Evolutionary conservation across 2,113 vertebrate species (phyloP).

Genomic region (Albula glossodonta): DNA sequence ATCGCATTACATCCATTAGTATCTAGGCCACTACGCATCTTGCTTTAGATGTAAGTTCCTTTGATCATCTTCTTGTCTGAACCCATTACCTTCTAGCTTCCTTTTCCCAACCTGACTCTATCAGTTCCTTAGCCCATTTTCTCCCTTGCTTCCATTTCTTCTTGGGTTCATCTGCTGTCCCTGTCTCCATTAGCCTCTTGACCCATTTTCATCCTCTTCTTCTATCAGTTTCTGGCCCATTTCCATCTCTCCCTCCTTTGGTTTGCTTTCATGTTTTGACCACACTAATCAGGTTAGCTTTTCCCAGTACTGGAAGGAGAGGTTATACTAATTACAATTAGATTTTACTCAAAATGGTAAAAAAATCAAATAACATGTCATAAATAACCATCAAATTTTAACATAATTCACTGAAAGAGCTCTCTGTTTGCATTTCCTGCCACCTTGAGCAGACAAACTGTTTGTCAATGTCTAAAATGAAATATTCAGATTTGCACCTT

Average conservation of each 20-base stretch:
- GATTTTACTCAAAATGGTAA: too few species aligned
- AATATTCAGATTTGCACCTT: background rate
- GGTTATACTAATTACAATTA: too few species aligned
- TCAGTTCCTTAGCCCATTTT: background rate
- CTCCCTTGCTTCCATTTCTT: background rate
- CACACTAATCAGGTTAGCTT: too few species aligned
- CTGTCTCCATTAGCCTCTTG: background rate
- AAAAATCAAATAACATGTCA: background rate
- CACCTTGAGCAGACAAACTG: background rate
- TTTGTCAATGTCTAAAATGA: slow-evolving; percentile 6
- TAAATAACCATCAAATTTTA: background rate
- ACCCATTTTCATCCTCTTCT: background rate
- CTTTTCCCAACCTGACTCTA: background rate
- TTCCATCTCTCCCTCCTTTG: background rate
- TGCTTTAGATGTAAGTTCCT: too few species aligned
- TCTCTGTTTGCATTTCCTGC: slow-evolving; percentile 1
- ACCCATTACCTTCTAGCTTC: background rate
- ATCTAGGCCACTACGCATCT: too few species aligned
- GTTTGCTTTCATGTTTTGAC: too few species aligned
- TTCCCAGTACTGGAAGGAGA: too few species aligned
- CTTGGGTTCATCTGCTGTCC: background rate
- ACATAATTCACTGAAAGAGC: background rate
- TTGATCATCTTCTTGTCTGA: background rate
- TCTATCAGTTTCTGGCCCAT: background rate
- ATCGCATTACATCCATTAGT: too few species aligned